Evolutionary conservation across 2,888 invertebrate species (phyloP), one percentile per base, ranked within the genome.

Genomic region (Agrochola circellaris): DNA sequence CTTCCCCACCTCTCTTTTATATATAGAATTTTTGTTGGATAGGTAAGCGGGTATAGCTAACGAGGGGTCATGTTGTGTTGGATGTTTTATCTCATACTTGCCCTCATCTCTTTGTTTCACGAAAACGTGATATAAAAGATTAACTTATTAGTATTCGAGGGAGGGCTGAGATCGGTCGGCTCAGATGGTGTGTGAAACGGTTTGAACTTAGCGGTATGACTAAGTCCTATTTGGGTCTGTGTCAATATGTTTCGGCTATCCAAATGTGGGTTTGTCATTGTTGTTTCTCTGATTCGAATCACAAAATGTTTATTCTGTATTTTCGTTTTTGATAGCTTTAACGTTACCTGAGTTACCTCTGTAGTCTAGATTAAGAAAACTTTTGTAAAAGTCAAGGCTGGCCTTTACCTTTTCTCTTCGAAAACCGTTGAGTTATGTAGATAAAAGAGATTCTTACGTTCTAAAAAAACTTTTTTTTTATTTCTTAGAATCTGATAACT

Each of bases 81-180:
- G 95, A 76, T 92, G 88, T 89, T 91, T 92, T 92, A 93, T 94
- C 93, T 93, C 91, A 92, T 94, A 93, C 94, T 94, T 93, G 94
- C 92, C 92, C 93, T 93, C 94, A 94, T 95, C 94, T 95, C 95
- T 96, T 96, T 96, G 96, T 96, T 96, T 96, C 94, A 95, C 93
- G 93, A 95, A 94, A 95, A 95, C 94, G 94, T 94, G 95, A 96
- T 96, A 95, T 95, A 96, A 96, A 96, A 96, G 96, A 96, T 96
- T 95, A 96, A 95, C 95, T 95, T 95, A 96, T 96, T 96, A 96
- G 96, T 96, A 96, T 96, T 96, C 96, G 90, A 90, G 90, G 87
- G 92, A 93, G 92, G 87, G 83, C 77, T 70, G 87, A 93, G 93
- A 93, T 93, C 91, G 91, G 93, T 91, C 90, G 90, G 91, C 90